phyloP scores from a whole-genome alignment of 2,888 invertebrate genomes.

The Phengaris arion region DNA sequence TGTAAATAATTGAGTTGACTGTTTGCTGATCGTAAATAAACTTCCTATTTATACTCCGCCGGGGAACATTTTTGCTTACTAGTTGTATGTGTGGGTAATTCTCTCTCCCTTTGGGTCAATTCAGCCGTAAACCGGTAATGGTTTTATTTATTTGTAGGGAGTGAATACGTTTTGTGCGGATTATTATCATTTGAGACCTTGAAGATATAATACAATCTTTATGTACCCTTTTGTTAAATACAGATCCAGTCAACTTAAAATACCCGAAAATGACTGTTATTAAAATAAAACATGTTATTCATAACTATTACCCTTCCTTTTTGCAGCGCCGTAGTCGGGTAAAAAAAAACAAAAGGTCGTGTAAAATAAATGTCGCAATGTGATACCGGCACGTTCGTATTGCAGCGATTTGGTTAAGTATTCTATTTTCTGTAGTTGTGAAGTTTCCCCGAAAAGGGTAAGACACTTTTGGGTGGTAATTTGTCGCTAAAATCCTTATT shows the following conservation, averaged over 20 bases:
- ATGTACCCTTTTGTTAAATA: too few relatives aligned
- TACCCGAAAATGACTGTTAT: too few relatives aligned
- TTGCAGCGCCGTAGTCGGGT: too few relatives aligned
- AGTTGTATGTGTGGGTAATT: slow-evolving; percentile 14
- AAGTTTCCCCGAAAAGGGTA: slow-evolving; percentile 66
- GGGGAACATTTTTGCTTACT: slow-evolving; percentile 3
- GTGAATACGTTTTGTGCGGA: slow-evolving; percentile 27
- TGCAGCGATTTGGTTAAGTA: slow-evolving; percentile 37
- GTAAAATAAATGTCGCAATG: neutral
- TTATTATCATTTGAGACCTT: slow-evolving; percentile 2
- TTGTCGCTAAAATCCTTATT: slow-evolving; percentile 79
- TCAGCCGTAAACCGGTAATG: neutral
- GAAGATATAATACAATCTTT: neutral
- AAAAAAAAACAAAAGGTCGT: neutral
- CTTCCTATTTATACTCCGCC: neutral
- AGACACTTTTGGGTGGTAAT: slow-evolving; percentile 74
- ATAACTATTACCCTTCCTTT: too few relatives aligned
- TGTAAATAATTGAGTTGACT: slow-evolving; percentile 17
- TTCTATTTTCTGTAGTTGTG: slow-evolving; percentile 62
- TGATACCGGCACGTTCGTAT: slow-evolving; percentile 28
- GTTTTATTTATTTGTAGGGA: slow-evolving; percentile 1
- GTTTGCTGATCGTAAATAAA: slow-evolving; percentile 23
- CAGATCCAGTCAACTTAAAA: too few relatives aligned
- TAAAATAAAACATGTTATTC: too few relatives aligned
- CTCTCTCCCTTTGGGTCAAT: neutral